Evolutionary conservation across 1,140 invertebrate species (phyloP).

Genomic region (Cotesia glomerata): DNA sequence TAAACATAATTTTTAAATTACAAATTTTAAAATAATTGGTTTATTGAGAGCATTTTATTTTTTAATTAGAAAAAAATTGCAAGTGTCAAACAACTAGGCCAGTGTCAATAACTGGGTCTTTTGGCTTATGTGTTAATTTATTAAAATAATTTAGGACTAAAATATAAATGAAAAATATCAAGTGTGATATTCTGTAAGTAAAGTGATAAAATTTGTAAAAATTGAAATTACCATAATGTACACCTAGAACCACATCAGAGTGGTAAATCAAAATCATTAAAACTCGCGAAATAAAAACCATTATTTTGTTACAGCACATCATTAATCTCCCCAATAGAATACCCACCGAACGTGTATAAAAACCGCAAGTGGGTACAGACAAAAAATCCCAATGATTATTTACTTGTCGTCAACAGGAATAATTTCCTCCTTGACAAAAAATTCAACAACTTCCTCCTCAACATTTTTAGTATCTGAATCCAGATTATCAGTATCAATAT

Average conservation of each 20-base stretch:
- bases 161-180: background rate
- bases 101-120: too few species aligned
- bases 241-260: conserved; percentile 22
- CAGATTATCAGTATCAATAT: conserved; percentile 90
- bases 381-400: conserved; percentile 17
- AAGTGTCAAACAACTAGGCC: too few species aligned
- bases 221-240: conserved; percentile 42
- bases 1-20: too few species aligned
- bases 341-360: conserved; percentile 1
- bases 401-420: conserved; percentile 73
- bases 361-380: conserved; percentile 27
- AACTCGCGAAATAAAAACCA: background rate
- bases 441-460: conserved; percentile 95
- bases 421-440: conserved; percentile 96
- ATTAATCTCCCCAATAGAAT: too few species aligned
- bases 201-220: conserved; percentile 55
- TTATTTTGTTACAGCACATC: too few species aligned
- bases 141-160: background rate
- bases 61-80: too few species aligned
- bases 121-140: too few species aligned
- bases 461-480: conserved; percentile 85
- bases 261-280: background rate
- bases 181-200: conserved; percentile 52
- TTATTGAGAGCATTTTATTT: too few species aligned
- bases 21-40: too few species aligned